These are phyloP conservation scores for Drosophila phalerata DNA, from an alignment of 2,888 invertebrate genomes.

Conservation along the genomic window DNA sequence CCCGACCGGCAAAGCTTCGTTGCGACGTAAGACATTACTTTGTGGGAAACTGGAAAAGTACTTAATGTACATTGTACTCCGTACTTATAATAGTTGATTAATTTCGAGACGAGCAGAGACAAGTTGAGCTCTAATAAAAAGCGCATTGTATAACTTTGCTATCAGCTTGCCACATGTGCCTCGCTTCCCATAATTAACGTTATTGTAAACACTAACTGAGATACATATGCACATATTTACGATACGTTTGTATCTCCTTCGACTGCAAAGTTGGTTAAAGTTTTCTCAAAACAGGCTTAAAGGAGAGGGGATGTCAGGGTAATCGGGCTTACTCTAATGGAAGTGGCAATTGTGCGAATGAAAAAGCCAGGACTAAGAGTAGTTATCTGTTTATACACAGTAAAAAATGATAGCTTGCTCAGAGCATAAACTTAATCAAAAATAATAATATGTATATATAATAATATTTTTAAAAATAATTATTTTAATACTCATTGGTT, in stretches of 20 bases:
- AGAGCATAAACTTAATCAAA: too few relatives aligned
- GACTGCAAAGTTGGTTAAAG: slow-evolving; percentile 55
- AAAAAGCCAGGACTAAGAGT: slow-evolving; percentile 9
- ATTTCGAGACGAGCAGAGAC: slow-evolving; percentile 26
- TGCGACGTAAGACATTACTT: slow-evolving; percentile 33
- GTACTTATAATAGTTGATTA: slow-evolving; percentile 41
- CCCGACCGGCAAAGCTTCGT: slow-evolving; percentile 14
- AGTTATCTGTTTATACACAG: background rate
- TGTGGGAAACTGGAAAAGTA: slow-evolving; percentile 33
- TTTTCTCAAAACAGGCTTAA: slow-evolving; percentile 25
- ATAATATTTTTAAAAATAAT: too few relatives aligned
- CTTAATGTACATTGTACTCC: slow-evolving; percentile 37
- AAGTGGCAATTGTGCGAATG: slow-evolving; percentile 33
- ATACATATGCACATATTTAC: slow-evolving; percentile 29
- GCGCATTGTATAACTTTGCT: slow-evolving; percentile 56
- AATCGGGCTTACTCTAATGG: slow-evolving; percentile 8
- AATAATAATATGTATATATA: too few relatives aligned
- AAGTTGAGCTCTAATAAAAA: slow-evolving; percentile 31
- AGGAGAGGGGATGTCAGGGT: background rate
- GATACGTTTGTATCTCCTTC: slow-evolving; percentile 12
- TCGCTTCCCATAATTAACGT: slow-evolving; percentile 73
- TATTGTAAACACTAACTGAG: slow-evolving; percentile 55
- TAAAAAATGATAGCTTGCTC: too few relatives aligned
- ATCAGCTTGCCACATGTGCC: slow-evolving; percentile 55
- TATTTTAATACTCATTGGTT: too few relatives aligned